Evolutionary conservation across 2,797 vertebrate species (phyloP), one percentile per base, ranked within the genome.

Genomic region (Cuniculus paca): DNA sequence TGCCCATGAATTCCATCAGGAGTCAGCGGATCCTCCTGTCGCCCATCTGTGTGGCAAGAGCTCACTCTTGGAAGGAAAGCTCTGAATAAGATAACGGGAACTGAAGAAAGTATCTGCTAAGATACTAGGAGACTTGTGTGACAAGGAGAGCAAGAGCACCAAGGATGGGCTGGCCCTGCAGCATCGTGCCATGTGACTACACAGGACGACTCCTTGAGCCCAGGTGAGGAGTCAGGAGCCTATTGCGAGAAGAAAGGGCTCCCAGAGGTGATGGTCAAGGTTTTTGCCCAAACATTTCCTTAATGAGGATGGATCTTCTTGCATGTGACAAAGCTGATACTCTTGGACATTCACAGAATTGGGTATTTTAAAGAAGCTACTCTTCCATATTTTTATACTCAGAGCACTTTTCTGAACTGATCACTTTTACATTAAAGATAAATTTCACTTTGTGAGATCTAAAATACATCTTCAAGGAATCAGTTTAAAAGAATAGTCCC

Each of bases 391-490:
- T 48, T 79, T 60, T 60, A 36, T n/a, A 83, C 52, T 90, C 50
- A 36, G 6, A 28, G 50, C 13, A 68, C 1, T 58, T 82, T 90
- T 65, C 39, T 91, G 65, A 85, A 6, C 12, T 75, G 42, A 95
- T 84, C 14, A 17, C 10, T 80, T 14, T 48, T 17, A 85, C 24
- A 28, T 39, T n/a, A 65, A 90, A 61, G 26, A 16, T 42, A 85
- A 92, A 93, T 92, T 93, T 92, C 1, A 77, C 4, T 87, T 60
- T 13, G 26, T 54, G 45, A 81, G 22, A 74, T 77, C 39, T 68
- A 34, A 96, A 94, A 82, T 36, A 80, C 50, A 92, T 72, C 78
- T 79, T 85, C 81, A 60, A 93, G 92, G 68, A 91, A 58, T 42
- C 34, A 82, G 24, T 56, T 94, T 52, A 63, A 42, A 87, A 88